Base-by-base conservation (phyloP, 2,888 invertebrate species). In the Amorpha juglandis region DNA sequence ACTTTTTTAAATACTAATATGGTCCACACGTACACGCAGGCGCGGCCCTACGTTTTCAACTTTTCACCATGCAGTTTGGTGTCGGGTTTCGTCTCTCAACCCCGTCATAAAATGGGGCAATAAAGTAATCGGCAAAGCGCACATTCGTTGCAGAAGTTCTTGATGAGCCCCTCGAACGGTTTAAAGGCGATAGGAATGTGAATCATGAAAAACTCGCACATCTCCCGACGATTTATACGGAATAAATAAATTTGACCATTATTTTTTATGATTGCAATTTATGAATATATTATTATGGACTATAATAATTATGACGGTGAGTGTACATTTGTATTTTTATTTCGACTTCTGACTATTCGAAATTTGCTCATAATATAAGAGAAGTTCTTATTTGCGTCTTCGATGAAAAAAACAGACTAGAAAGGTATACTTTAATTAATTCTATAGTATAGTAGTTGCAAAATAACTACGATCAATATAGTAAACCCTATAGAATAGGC, bases 71-170 rank as follows among this genome's bases (percentile, higher is more conserved):
- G 27, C 27, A 27, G 27, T 27, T n/a, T 4, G n/a, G 53, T 33
- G 33, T n/a, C 52, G 14, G 27, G 27, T 27, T 53, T 8, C 33
- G 19, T 52, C 53, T 35, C 42, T 42, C 7, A 42, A 7, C 7
- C 33, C 53, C 33, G 14, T 55, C 38, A 55, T 55, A 55, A 38
- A 55, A 55, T 2, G 55, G 0, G 7, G n/a, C 55, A 55, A 55
- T 55, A 55, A 55, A 55, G 55, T 55, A 16, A 55, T 55, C 14
- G 38, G 4, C 38, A 38, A 35, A 19, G 38, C 35, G 38, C 55
- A 55, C 16, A 7, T 19, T 55, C 35, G 11, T 35, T 16, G 38
- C 11, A 16, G 11, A 35, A 11, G 9, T 55, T 6, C 38, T 38
- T 16, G 55, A 38, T 35, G 19, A 38, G 11, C 19, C 55, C 16